Percentiles rank a stretch among this genome's conserved stretches.
Conservation (phyloP, 2,113 vertebrate species). For the Strix aluco region DNA sequence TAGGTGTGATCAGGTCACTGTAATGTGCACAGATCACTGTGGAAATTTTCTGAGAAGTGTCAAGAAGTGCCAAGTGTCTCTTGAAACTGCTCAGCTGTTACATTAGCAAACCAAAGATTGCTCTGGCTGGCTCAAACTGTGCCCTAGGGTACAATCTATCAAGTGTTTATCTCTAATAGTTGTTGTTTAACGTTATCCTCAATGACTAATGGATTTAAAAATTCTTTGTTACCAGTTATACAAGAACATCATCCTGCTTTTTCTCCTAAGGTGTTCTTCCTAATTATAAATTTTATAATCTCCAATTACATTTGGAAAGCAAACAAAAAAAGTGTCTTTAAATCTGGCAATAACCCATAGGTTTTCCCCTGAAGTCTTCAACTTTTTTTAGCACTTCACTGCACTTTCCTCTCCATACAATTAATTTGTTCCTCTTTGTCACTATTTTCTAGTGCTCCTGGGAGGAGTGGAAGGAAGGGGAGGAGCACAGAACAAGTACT, state of each 20-base stretch:
- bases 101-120: background rate
- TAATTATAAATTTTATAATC: background rate
- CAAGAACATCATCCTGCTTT: background rate
- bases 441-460: background rate
- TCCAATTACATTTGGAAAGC: background rate
- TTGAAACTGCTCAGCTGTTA: background rate
- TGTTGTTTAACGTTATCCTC: background rate
- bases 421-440: constrained; percentile 29
- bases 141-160: background rate
- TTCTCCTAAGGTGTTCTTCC: background rate
- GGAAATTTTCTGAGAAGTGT: background rate
- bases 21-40: background rate
- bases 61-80: background rate
- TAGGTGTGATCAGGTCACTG: background rate
- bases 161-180: background rate
- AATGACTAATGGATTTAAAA: background rate
- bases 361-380: background rate
- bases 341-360: background rate
- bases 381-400: background rate
- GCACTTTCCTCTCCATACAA: background rate
- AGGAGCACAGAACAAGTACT: background rate
- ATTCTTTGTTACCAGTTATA: background rate
- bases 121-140: background rate
- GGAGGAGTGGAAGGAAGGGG: constrained; percentile 27
- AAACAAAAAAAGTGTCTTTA: background rate